A percentile compares a stretch with the other conserved stretches of the same genome.
phyloP scores from a whole-genome alignment of 1,140 invertebrate genomes.

The Caerostris darwini region DNA sequence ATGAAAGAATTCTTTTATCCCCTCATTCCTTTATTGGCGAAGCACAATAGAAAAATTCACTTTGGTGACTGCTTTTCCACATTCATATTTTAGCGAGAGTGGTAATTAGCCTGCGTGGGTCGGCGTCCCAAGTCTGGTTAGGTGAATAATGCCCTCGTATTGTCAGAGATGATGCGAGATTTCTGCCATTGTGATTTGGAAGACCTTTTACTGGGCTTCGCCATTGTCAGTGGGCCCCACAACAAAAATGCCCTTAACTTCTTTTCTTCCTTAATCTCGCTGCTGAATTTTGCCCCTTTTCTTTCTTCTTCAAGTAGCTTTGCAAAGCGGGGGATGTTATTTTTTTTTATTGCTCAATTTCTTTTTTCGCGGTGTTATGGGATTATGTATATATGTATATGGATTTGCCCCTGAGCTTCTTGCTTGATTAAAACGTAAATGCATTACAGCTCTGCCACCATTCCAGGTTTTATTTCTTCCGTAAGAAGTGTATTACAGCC shows the following conservation, averaged over 20 bases:
- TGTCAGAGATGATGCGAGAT: neutral
- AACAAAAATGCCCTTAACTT: conserved; percentile 45
- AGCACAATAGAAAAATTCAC: no score
- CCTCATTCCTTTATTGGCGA: no score
- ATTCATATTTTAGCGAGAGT: neutral
- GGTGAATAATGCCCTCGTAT: conserved; percentile 44
- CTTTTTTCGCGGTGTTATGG: no score
- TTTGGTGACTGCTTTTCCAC: neutral
- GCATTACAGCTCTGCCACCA: no score
- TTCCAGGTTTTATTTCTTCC: no score
- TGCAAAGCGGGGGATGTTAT: neutral
- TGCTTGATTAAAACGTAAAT: no score
- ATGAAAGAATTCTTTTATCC: no score
- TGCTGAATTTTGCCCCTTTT: neutral
- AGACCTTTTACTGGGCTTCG: conserved; percentile 18
- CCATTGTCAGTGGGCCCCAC: conserved; percentile 32
- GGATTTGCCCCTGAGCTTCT: no score
- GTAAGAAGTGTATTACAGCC: no score
- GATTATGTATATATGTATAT: no score
- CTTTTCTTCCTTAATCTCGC: conserved; percentile 32
- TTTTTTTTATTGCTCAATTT: neutral
- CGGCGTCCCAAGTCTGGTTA: conserved; percentile 25
- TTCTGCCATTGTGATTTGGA: conserved; percentile 2
- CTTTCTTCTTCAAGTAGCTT: neutral
- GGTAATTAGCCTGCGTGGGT: neutral